Conservation (phyloP, 2,888 invertebrate genomes). For the Cryptocheilus praepositus region DNA sequence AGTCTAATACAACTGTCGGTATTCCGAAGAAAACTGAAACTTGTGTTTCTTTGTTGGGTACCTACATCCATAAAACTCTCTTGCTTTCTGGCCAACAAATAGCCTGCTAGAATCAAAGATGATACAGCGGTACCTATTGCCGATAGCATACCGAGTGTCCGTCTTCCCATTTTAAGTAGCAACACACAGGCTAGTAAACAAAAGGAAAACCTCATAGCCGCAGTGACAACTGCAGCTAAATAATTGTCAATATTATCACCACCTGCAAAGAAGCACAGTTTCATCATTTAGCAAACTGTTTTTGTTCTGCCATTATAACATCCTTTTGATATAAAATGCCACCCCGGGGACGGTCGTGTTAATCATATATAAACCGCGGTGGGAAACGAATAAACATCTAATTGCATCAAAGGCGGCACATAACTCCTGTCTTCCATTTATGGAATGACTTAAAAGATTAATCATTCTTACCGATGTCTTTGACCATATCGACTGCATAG, state of each 20-base stretch:
- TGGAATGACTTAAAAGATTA: too few relatives aligned
- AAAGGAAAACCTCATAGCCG: conserved; percentile 80
- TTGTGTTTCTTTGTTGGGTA: too few relatives aligned
- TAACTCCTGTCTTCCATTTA: too few relatives aligned
- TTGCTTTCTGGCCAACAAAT: conserved; percentile 73
- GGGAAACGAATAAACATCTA: too few relatives aligned
- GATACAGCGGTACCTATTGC: conserved; percentile 82
- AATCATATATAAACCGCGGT: too few relatives aligned
- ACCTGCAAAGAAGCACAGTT: conserved; percentile 61
- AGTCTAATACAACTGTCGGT: too few relatives aligned
- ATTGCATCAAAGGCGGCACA: too few relatives aligned
- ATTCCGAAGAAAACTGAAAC: too few relatives aligned
- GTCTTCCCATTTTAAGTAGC: conserved; percentile 80
- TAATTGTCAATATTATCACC: conserved; percentile 74
- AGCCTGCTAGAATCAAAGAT: conserved; percentile 79
- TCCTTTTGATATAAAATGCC: too few relatives aligned
- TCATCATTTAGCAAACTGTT: too few relatives aligned
- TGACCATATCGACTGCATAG: conserved; percentile 85
- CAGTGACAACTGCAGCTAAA: conserved; percentile 83
- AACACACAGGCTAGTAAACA: conserved; percentile 82
- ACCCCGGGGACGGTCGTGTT: too few relatives aligned
- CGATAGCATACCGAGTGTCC: conserved; percentile 81
- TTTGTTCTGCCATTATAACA: too few relatives aligned
- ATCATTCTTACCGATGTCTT: conserved; percentile 74
- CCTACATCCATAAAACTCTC: conserved; percentile 67